These are phyloP conservation scores for Bubo blakistoni DNA, from an alignment of 2,113 vertebrate genomes.

Conservation along the genomic window DNA sequence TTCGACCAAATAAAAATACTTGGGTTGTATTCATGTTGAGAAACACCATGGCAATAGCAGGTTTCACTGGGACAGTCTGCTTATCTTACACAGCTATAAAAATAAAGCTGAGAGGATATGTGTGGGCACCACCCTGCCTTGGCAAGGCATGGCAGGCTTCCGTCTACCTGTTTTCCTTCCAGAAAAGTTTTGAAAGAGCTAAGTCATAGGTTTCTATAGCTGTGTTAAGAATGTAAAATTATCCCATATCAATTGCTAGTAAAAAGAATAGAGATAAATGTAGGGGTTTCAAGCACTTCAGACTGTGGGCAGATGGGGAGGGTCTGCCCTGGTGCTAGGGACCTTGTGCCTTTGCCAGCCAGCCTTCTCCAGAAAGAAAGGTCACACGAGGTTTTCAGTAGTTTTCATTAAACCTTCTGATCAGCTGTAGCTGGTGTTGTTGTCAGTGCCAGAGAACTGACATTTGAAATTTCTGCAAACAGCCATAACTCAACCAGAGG, in stretches of 20 bases:
- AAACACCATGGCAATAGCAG: background rate
- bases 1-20: background rate
- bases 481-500: background rate
- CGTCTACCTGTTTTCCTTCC: background rate
- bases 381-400: background rate
- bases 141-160: background rate
- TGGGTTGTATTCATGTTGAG: background rate
- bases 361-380: background rate
- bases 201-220: background rate
- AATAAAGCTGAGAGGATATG: background rate
- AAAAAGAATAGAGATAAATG: background rate
- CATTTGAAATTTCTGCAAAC: background rate
- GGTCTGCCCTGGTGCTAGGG: accelerated
- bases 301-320: background rate
- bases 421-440: background rate
- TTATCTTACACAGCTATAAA: background rate
- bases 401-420: background rate
- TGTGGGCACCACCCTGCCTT: background rate
- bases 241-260: background rate
- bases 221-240: background rate
- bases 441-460: background rate
- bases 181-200: background rate
- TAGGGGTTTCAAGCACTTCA: background rate
- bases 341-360: background rate
- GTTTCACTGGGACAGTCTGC: background rate